Base-by-base conservation (phyloP, 1,140 invertebrate species). In the Archivesica marissinica region DNA sequence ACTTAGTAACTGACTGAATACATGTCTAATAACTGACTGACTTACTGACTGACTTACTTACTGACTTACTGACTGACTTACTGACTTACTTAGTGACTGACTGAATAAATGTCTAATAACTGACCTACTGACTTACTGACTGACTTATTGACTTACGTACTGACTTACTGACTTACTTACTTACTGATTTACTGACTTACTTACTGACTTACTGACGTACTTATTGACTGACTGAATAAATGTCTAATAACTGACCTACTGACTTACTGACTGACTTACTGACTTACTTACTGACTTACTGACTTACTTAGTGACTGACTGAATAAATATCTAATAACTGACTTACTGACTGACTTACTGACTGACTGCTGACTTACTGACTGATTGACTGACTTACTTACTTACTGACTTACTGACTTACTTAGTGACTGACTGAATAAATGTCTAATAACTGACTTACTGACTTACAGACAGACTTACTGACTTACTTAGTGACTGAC, bases 141-240 rank as follows among this genome's bases (percentile, higher is more conserved):
- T 39, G 81, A 84, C 72, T 59, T 23, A 84, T 41, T 80, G n/a
- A 61, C 38, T 66, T 9, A 23, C 28, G 23, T 9, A 66, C 54
- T 33, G 11, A 66, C 30, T 80, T 17, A 61, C 59, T 66, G 6
- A 39, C 54, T 17, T 13, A 80, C 35, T 66, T 3, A 61, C 54
- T 66, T 30, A 80, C 54, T 66, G 54, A 64, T 39, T 64, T 11
- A 80, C 30, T 80, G 11, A 61, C 39, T 80, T 20, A 80, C 77
- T 39, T 4, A 80, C 20, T 80, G 59, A 80, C 59, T 80, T 25
- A 80, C 61, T 80, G 77, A 80, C 39, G 33, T 11, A 68, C 77
- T 80, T 17, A 44, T 47, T 80, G 77, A 80, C 77, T 68, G 56
- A 80, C n/a, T n/a, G n/a, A n/a, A n/a, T n/a, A n/a, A n/a, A n/a